phyloP scores from a whole-genome alignment of 2,797 vertebrate genomes.

The Aotus griseimembra region DNA sequence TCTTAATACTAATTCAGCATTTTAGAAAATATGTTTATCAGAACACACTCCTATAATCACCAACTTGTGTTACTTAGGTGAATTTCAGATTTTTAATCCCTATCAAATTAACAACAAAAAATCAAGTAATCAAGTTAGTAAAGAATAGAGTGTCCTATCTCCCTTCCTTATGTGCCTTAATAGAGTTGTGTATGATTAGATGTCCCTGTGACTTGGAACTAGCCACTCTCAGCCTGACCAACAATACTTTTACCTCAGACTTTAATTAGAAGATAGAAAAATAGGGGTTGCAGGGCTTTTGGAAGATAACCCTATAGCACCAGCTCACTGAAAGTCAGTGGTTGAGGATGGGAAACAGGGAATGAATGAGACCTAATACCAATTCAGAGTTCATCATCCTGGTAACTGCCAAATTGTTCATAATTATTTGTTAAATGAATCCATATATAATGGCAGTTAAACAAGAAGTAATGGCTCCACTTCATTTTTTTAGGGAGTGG shows the following conservation, averaged over 20 bases:
- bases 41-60: background rate
- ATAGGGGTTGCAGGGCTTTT: background rate
- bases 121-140: background rate
- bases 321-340: background rate
- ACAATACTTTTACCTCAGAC: background rate
- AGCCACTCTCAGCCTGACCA: background rate
- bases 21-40: conserved; percentile 22
- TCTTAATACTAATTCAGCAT: conserved; percentile 13
- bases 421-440: background rate
- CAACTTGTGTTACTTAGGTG: background rate
- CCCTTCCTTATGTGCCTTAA: background rate
- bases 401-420: background rate
- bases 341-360: background rate
- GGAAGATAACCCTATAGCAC: background rate
- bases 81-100: background rate
- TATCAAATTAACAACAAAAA: background rate
- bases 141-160: background rate
- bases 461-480: background rate
- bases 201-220: background rate
- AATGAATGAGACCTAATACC: background rate
- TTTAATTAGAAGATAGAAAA: conserved; percentile 37
- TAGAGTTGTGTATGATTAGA: background rate
- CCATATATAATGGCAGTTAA: background rate
- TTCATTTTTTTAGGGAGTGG: background rate
- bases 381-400: background rate